Conservation (phyloP, 2,888 invertebrate species). For the Automeris io region DNA sequence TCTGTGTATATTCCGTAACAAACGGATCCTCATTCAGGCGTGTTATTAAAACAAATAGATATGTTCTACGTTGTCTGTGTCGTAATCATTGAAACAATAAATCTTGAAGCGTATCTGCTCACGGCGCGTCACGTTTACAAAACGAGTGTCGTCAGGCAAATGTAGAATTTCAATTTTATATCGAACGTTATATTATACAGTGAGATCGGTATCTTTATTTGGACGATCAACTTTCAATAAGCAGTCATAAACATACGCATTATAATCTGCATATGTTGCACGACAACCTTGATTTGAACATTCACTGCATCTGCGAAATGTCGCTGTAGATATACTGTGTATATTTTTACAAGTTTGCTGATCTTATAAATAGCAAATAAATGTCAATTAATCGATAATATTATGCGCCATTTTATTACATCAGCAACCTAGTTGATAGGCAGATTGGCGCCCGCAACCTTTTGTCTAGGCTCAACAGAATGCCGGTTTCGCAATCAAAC, state of each 20-base stretch:
- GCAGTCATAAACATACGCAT: too few species aligned
- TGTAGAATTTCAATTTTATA: not conserved
- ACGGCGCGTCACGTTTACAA: constrained; percentile 18
- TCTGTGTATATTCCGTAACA: constrained; percentile 1
- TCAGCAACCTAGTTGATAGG: too few species aligned
- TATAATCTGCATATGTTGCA: not conserved
- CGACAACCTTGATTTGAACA: not conserved
- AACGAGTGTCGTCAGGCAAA: constrained; percentile 16
- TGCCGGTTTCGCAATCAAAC: constrained; percentile 43
- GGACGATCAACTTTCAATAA: constrained; percentile 1
- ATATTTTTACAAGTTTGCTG: not conserved
- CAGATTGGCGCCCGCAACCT: constrained; percentile 15
- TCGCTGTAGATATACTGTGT: not conserved
- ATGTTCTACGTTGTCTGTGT: constrained; percentile 35
- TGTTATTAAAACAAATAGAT: constrained; percentile 60
- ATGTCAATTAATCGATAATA: not conserved
- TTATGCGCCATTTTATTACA: too few species aligned
- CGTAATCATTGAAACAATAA: constrained; percentile 56
- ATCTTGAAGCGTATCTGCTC: constrained; percentile 31
- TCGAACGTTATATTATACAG: not conserved
- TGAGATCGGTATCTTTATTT: not conserved
- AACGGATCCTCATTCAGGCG: constrained; percentile 34
- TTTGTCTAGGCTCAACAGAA: constrained; percentile 27
- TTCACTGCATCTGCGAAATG: not conserved
- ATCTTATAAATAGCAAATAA: too few species aligned